Percentiles rank a stretch among this genome's conserved stretches.
phyloP scores from a whole-genome alignment of 2,888 invertebrate genomes.

The Campoplex capitator region DNA sequence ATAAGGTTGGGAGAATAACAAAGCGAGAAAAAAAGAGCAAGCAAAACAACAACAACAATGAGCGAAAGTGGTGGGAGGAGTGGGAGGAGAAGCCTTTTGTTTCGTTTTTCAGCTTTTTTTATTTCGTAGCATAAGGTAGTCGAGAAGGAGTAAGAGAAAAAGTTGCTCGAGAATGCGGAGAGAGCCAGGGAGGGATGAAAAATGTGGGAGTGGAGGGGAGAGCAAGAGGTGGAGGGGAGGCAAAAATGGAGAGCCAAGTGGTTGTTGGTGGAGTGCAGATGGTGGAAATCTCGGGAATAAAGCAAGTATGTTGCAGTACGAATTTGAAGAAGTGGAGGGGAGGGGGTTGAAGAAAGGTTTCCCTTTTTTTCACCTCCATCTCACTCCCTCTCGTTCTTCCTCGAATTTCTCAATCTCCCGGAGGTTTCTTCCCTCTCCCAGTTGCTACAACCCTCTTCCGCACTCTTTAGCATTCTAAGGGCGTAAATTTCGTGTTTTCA shows the following conservation, averaged over 20 bases:
- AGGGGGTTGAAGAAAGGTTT: constrained; percentile 61
- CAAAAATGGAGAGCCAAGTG: constrained; percentile 22
- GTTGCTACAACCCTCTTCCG: neutral
- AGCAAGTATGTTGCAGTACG: constrained; percentile 67
- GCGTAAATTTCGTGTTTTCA: neutral
- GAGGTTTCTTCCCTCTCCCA: constrained; percentile 6
- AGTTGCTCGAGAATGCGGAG: constrained; percentile 56
- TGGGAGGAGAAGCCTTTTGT: constrained; percentile 66
- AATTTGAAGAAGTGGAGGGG: constrained; percentile 37
- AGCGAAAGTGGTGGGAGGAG: constrained; percentile 68
- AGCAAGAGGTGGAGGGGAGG: neutral
- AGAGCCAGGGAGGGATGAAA: constrained; percentile 35
- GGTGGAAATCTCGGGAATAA: constrained; percentile 76
- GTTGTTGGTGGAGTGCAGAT: constrained; percentile 71
- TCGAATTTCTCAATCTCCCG: neutral
- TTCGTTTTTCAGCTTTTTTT: constrained; percentile 54
- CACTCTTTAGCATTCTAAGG: neutral
- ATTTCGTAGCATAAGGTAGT: constrained; percentile 77
- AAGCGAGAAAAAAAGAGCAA: neutral
- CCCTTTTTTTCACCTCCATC: constrained; percentile 48
- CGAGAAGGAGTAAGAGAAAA: constrained; percentile 67
- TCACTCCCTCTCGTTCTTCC: constrained; percentile 17
- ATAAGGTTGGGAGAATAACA: constrained; percentile 2
- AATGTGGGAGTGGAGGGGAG: neutral
- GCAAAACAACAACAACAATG: constrained; percentile 17